Conservation (phyloP, 2,888 invertebrate species). For the Anorthoa munda region DNA sequence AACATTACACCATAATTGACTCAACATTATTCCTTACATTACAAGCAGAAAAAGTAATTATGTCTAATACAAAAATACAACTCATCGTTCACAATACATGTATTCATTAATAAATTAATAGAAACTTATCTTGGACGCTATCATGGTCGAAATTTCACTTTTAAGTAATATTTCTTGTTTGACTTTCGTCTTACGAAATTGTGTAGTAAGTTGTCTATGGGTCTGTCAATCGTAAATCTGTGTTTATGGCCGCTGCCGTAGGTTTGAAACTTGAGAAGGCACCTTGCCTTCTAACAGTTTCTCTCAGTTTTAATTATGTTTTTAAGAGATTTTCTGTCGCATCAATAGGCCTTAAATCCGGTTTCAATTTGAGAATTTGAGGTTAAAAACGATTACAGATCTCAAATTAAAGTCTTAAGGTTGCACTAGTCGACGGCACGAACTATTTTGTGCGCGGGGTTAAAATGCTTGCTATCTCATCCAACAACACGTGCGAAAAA, state of each 20-base stretch:
- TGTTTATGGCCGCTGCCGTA: conserved; percentile 16
- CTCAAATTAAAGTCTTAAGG: too few relatives aligned
- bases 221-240: conserved; percentile 39
- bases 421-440: too few relatives aligned
- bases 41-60: conserved; percentile 42
- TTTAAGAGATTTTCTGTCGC: neutral
- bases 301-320: neutral
- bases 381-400: too few relatives aligned
- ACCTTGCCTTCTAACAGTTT: neutral
- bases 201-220: conserved; percentile 7
- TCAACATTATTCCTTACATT: conserved; percentile 19
- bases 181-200: conserved; percentile 64
- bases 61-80: conserved; percentile 30
- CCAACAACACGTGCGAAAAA: too few relatives aligned
- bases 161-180: conserved; percentile 69
- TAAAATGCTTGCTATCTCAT: too few relatives aligned
- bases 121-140: conserved; percentile 46
- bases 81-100: conserved; percentile 49
- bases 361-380: too few relatives aligned
- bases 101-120: conserved; percentile 66
- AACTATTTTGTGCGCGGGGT: too few relatives aligned
- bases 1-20: conserved; percentile 47
- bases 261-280: conserved; percentile 7
- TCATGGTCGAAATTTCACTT: conserved; percentile 69
- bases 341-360: neutral